Evolutionary conservation across 2,888 invertebrate species (phyloP).

Genomic region (Troides aeacus): DNA sequence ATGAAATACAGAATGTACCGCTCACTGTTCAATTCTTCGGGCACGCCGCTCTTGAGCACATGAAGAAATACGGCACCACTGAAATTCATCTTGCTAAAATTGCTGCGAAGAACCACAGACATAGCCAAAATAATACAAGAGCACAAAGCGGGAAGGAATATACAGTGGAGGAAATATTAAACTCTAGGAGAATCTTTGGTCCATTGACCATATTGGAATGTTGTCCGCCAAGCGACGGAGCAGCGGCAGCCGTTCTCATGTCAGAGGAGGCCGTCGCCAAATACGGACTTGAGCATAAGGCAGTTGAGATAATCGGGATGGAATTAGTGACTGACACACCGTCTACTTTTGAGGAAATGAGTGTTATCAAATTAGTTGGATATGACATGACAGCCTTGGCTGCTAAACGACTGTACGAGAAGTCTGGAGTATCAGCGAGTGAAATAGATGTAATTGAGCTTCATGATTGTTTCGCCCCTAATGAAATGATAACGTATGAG

Average conservation of each 20-base stretch:
- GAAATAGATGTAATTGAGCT: constrained; percentile 97
- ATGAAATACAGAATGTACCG: constrained; percentile 90
- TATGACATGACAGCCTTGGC: constrained; percentile 96
- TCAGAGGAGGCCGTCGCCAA: constrained; percentile 93
- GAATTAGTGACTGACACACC: constrained; percentile 97
- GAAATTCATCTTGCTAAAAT: constrained; percentile 98
- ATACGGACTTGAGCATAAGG: constrained; percentile 88
- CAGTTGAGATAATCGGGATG: constrained; percentile 97
- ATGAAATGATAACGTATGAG: constrained; percentile 98
- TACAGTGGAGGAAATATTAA: constrained; percentile 92
- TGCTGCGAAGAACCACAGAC: constrained; percentile 98
- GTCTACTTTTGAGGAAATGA: constrained; percentile 89
- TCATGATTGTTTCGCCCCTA: constrained; percentile 98
- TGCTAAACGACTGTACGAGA: constrained; percentile 85
- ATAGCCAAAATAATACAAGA: constrained; percentile 97
- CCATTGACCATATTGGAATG: constrained; percentile 98
- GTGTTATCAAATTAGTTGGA: constrained; percentile 88
- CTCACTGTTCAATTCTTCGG: constrained; percentile 97
- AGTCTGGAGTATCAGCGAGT: constrained; percentile 85
- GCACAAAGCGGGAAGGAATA: constrained; percentile 97
- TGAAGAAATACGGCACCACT: constrained; percentile 96
- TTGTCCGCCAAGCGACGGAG: constrained; percentile 98
- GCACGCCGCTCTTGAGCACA: constrained; percentile 97
- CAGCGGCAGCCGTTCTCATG: constrained; percentile 94
- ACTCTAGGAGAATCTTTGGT: constrained; percentile 93